These are phyloP conservation scores for Neotoma lepida DNA, from an alignment of 2,113 vertebrate genomes.

Conservation along the genomic window DNA sequence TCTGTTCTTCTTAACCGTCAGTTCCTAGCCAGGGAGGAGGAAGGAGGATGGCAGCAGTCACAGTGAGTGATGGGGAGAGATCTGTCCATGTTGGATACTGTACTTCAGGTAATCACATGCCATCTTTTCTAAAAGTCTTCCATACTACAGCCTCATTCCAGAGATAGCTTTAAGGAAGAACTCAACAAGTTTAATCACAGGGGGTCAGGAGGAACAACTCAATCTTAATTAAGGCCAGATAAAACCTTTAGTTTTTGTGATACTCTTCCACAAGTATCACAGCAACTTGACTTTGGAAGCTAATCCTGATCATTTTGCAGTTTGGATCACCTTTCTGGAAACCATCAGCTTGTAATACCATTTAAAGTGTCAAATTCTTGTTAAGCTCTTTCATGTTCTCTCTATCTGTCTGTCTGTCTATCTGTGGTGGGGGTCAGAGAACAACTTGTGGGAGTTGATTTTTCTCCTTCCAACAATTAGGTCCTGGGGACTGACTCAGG, in stretches of 20 bases:
- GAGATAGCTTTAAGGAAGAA: neutral
- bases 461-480: neutral
- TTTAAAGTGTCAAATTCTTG: conserved; percentile 42
- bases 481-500: neutral
- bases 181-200: neutral
- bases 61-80: neutral
- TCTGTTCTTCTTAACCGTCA: conserved; percentile 12
- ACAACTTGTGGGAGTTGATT: neutral
- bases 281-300: conserved; percentile 28
- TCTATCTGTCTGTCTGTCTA: neutral
- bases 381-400: neutral
- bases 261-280: neutral
- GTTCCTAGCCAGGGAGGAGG: neutral
- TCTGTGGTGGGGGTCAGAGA: neutral
- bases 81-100: neutral
- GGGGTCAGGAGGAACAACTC: neutral
- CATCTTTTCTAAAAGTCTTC: neutral
- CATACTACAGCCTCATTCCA: neutral
- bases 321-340: neutral
- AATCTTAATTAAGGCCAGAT: conserved; percentile 6
- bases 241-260: conserved; percentile 2
- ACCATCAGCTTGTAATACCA: neutral
- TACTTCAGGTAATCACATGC: neutral
- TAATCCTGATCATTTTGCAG: neutral
- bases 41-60: neutral